Percentiles rank a stretch among this genome's conserved stretches.
Conservation (phyloP, 35 echinoderm and acorn worm species). For the Lytechinus pictus region DNA sequence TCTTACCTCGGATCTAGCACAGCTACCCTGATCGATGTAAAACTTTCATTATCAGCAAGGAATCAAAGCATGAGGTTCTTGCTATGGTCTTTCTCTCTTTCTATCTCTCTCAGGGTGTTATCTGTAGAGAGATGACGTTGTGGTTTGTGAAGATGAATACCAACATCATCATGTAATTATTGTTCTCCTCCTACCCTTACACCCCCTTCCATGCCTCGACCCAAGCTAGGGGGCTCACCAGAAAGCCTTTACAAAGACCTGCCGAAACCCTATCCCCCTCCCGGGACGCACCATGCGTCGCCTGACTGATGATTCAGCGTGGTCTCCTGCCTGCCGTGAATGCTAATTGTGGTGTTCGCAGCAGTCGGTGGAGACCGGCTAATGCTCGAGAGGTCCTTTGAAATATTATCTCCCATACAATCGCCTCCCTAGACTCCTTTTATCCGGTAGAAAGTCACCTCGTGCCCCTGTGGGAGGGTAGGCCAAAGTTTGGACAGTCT, state of each 20-base stretch:
- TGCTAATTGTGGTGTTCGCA: slow-evolving; percentile 4
- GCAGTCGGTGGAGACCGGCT: not conserved
- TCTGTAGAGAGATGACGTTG: not conserved
- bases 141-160: not conserved
- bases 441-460: not conserved
- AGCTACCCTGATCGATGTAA: too few species aligned
- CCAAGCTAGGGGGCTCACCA: not conserved
- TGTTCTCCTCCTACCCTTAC: not conserved
- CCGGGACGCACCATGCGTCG: not conserved
- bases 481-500: not conserved
- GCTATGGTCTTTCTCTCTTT: not conserved
- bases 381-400: slow-evolving; percentile 8
- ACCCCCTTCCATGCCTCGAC: not conserved
- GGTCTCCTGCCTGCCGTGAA: not conserved
- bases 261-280: not conserved
- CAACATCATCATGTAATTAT: not conserved
- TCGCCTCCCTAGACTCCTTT: not conserved
- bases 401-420: not conserved
- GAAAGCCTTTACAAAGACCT: not conserved
- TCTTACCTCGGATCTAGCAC: too few species aligned
- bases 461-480: not conserved
- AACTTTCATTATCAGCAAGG: not conserved
- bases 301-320: not conserved
- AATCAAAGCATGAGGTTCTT: not conserved
- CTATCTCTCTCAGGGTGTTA: not conserved